phyloP scores from a whole-genome alignment of 1,140 invertebrate species.

The Maconellicoccus hirsutus region DNA sequence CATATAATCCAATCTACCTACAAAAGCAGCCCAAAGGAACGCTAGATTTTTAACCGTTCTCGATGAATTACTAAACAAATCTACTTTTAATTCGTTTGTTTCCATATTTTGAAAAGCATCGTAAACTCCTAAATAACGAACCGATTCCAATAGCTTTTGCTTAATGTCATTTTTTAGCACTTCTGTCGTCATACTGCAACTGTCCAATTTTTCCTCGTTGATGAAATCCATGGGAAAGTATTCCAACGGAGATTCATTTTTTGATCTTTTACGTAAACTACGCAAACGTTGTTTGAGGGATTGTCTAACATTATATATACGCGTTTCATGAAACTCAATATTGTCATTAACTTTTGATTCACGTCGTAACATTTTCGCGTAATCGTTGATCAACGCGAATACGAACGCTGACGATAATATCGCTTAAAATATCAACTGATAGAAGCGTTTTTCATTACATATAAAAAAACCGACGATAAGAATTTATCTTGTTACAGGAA shows the following conservation, averaged over 20 bases:
- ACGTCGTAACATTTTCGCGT: background rate
- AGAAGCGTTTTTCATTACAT: background rate
- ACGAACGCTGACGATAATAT: background rate
- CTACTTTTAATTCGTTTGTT: background rate
- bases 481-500: background rate
- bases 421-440: background rate
- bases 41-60: slow-evolving; percentile 34
- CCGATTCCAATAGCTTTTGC: background rate
- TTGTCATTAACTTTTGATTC: background rate
- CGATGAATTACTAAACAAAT: background rate
- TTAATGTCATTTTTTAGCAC: background rate
- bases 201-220: background rate
- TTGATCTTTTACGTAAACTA: background rate
- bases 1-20: slow-evolving; percentile 50
- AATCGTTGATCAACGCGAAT: background rate
- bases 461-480: background rate
- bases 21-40: slow-evolving; percentile 55
- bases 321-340: background rate
- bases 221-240: background rate
- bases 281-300: background rate
- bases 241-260: background rate
- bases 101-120: background rate
- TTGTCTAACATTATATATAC: background rate
- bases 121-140: background rate
- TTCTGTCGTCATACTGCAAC: background rate